phyloP scores from a whole-genome alignment of 2,888 invertebrate genomes.

The Sinhomidia bicolor region DNA sequence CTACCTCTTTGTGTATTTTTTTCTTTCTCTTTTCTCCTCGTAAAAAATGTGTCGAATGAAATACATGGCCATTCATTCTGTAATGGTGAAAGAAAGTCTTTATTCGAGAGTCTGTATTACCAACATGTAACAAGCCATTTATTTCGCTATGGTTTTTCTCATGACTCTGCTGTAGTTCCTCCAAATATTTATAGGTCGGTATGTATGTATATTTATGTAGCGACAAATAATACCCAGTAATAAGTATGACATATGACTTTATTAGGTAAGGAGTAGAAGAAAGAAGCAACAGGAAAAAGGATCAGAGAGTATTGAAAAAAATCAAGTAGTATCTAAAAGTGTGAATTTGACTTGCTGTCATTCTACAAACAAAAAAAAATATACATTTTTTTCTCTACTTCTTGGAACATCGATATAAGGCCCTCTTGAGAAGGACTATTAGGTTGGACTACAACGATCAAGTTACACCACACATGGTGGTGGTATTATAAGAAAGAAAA shows the following conservation, averaged over 20 bases:
- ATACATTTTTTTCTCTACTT: neutral
- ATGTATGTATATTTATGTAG: no score
- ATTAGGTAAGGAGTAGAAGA: neutral
- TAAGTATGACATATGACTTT: neutral
- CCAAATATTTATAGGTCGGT: no score
- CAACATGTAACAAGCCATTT: no score
- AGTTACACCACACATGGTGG: neutral
- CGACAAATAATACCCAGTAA: constrained; percentile 11
- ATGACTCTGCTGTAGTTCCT: no score
- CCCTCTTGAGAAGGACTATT: constrained; percentile 4
- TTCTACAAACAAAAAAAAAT: neutral
- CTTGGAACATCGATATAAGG: no score
- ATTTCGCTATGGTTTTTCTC: no score
- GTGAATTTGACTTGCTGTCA: neutral
- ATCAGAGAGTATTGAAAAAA: neutral
- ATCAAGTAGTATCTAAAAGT: neutral
- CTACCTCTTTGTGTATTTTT: no score
- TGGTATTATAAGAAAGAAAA: neutral
- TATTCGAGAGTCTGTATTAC: no score
- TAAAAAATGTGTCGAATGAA: no score
- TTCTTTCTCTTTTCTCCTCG: no score
- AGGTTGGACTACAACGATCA: neutral
- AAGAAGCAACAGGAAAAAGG: constrained; percentile 5
- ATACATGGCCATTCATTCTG: no score
- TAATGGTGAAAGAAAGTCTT: no score